Percentiles rank a stretch among this genome's conserved stretches.
phyloP scores from a whole-genome alignment of 2,888 invertebrate species.

The Conistra vaccinii region DNA sequence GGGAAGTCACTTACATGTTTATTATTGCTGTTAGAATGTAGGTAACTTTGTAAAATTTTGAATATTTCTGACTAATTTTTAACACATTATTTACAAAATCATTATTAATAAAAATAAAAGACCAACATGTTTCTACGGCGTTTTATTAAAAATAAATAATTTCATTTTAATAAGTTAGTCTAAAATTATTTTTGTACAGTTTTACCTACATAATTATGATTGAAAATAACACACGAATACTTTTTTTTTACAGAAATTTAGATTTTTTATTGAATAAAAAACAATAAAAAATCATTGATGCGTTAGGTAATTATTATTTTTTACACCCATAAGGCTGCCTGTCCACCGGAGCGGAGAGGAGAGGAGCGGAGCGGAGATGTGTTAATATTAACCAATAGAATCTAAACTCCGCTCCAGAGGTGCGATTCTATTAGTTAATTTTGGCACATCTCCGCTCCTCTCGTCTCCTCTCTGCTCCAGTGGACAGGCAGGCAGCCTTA shows the following conservation, averaged over 20 bases:
- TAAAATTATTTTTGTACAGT: constrained; percentile 31
- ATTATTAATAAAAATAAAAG: constrained; percentile 19
- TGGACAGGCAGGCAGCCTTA: too few relatives aligned
- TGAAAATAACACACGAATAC: not conserved
- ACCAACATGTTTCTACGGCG: not conserved
- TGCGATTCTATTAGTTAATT: too few relatives aligned
- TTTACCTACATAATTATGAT: not conserved
- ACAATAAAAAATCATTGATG: too few relatives aligned
- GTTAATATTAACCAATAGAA: too few relatives aligned
- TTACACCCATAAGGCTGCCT: too few relatives aligned
- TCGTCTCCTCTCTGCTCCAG: too few relatives aligned
- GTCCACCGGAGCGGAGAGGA: too few relatives aligned
- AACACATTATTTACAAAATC: not conserved
- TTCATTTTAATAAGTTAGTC: not conserved
- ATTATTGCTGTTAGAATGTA: not conserved
- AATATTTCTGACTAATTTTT: too few relatives aligned
- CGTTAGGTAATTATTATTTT: not conserved
- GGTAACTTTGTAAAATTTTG: not conserved
- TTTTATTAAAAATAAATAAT: constrained; percentile 33
- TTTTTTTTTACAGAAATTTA: not conserved
- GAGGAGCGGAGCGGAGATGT: too few relatives aligned
- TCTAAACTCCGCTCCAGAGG: too few relatives aligned
- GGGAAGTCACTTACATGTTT: not conserved
- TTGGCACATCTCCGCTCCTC: too few relatives aligned
- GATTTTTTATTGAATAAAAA: not conserved